Evolutionary conservation across 2,113 vertebrate species (phyloP).

Genomic region (Sinocyclocheilus grahami): DNA sequence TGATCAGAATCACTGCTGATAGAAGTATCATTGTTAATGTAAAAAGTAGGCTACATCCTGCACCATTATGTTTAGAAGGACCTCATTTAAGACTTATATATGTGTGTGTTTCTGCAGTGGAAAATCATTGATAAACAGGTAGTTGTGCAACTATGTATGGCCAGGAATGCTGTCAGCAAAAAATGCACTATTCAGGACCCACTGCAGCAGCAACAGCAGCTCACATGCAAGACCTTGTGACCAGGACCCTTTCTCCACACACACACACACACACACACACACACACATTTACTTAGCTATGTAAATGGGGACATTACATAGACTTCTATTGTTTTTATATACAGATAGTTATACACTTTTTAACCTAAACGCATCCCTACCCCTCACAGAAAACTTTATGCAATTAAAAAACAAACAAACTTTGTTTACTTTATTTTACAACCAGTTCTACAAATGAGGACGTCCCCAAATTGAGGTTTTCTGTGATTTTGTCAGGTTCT

Average conservation of each 20-base stretch:
- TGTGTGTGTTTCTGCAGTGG: constrained; percentile 4
- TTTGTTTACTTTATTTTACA: no score
- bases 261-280: neutral
- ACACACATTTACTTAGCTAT: neutral
- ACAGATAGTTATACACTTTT: no score
- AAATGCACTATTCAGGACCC: constrained; percentile 40
- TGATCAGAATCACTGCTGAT: neutral
- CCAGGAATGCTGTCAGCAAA: constrained; percentile 50
- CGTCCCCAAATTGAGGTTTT: no score
- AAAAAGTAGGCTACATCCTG: neutral
- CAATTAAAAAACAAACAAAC: no score
- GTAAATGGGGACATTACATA: no score
- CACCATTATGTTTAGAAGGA: neutral
- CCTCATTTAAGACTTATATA: neutral
- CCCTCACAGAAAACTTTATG: no score
- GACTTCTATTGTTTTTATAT: no score
- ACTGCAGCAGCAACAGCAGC: constrained; percentile 42
- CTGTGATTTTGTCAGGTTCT: no score
- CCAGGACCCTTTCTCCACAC: neutral
- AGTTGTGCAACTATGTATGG: constrained; percentile 7
- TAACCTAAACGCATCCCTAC: no score
- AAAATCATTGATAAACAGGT: constrained; percentile 42
- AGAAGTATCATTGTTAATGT: neutral
- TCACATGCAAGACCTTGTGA: constrained; percentile 55
- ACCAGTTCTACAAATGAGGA: no score